A percentile compares a stretch with the other conserved stretches of the same genome.
These are phyloP conservation scores for Bubalus kerabau DNA, from an alignment of 2,113 vertebrate species.

Conservation along the genomic window DNA sequence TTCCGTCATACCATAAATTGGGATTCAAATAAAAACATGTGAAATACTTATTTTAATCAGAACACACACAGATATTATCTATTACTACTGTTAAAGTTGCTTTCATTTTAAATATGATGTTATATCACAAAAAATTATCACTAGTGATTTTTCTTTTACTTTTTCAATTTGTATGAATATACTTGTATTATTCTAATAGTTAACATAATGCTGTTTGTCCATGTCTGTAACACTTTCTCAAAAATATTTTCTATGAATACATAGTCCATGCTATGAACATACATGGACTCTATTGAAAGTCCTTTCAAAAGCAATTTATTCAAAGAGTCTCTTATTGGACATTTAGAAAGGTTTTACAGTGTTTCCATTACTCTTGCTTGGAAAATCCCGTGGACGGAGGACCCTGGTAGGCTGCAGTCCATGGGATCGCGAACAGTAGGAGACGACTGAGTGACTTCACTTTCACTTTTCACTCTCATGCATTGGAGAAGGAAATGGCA, in stretches of 20 bases:
- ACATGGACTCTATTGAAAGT: neutral
- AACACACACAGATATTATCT: neutral
- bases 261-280: neutral
- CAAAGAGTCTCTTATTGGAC: neutral
- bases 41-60: neutral
- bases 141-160: neutral
- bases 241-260: neutral
- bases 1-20: neutral
- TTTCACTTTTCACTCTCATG: too few species aligned
- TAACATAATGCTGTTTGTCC: neutral
- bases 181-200: neutral
- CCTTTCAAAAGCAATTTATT: neutral
- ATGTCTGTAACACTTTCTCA: neutral
- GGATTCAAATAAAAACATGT: neutral
- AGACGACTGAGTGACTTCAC: too few species aligned
- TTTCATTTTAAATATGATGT: neutral
- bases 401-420: too few species aligned
- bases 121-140: neutral
- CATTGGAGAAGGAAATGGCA: too few species aligned
- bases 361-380: neutral
- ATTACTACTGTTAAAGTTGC: neutral
- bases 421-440: too few species aligned
- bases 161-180: neutral
- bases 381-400: too few species aligned
- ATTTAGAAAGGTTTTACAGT: neutral